Base-by-base conservation (phyloP, 2,797 vertebrate genomes). In the Neopelma chrysocephalum region DNA sequence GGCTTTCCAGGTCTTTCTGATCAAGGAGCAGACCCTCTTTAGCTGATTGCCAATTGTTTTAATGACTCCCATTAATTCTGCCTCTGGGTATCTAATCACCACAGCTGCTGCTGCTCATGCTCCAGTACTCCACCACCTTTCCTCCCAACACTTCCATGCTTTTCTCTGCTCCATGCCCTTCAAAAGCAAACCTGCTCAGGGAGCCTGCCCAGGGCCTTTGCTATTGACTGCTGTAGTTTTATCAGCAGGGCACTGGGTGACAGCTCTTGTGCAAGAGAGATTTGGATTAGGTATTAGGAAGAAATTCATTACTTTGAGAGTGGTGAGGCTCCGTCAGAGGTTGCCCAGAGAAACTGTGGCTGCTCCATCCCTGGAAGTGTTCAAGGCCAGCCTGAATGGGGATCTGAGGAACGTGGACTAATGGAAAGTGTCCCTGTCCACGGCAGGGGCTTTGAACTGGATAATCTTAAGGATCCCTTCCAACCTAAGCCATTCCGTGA, bases 171-270 rank as follows among this genome's bases (percentile, higher is more conserved):
- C 6, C 3, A 1, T 1, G 3, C 19, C 19, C 2, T 26, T 57
- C 25, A 6, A 18, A 11, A 60, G 34, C 54, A 43, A 26, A 17
- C 10, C 23, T 7, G 42, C 23, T 29, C 60, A 2, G 11, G 1
- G 32, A 56, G 43, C 19, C 54, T 27, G n/a, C n/a, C 18, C 19
- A 3, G 15, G 19, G 16, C 14, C 21, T 45, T 72, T 36, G 34
- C 51, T 6, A 3, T 2, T 2, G 32, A 22, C 9, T 2, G 43
- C 20, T 10, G 4, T 2, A 1, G 1, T 7, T 48, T 4, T 31
- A 27, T 1, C 54, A 34, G 22, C 31, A 17, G 4, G 9, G 15
- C 18, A 42, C 56, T 11, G 34, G 27, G 9, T 12, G 36, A 6
- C 38, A 7, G 40, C 32, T 56, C n/a, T 45, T 14, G 25, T 50